Base-by-base conservation (phyloP, 2,113 vertebrate genomes). In the Neogale vison region DNA sequence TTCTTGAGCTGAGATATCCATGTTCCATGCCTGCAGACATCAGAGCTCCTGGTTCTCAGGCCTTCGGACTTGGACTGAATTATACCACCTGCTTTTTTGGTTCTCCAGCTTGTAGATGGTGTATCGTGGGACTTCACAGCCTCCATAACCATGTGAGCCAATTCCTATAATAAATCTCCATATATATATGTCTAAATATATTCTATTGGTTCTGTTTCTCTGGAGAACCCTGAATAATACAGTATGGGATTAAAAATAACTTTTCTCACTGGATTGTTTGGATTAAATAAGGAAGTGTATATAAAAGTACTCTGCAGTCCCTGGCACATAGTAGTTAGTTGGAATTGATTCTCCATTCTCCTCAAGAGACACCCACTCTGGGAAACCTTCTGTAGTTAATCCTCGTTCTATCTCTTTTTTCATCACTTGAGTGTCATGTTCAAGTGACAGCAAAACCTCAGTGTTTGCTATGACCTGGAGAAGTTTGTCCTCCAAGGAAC, bases 221-320 rank as follows among this genome's bases (percentile, higher is more conserved):
- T 93, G 50, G 59, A 96, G 50, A 93, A 84, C 15, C 34, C 50
- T 88, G 90, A 93, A 55, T 61, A 96, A 96, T 69, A 84, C 50
- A 96, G 26, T 47, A 88, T n/a, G 10, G 29, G 29, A 72, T 77
- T 81, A 93, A 96, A 96, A 93, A 39, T n/a, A 95, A 7, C 17
- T 87, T 95, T 95, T 91, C 76, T 92, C 52, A 65, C 36, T 88
- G 26, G 67, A 71, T 65, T 96, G 31, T 97, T 95, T 83, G 45
- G 39, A 77, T 94, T 93, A 87, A 97, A 94, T 77, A 91, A 89
- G 24, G 34, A 96, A 88, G 52, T 72, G 5, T 95, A 52, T 59
- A n/a, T 84, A 67, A 95, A 96, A 95, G 45, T 79, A 91, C 55
- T 94, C 96, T 79, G 39, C 23, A 93, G n/a, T 94, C 12, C 26